Evolutionary conservation across 2,888 invertebrate species (phyloP).

Genomic region (Dicyrtoma fusca): DNA sequence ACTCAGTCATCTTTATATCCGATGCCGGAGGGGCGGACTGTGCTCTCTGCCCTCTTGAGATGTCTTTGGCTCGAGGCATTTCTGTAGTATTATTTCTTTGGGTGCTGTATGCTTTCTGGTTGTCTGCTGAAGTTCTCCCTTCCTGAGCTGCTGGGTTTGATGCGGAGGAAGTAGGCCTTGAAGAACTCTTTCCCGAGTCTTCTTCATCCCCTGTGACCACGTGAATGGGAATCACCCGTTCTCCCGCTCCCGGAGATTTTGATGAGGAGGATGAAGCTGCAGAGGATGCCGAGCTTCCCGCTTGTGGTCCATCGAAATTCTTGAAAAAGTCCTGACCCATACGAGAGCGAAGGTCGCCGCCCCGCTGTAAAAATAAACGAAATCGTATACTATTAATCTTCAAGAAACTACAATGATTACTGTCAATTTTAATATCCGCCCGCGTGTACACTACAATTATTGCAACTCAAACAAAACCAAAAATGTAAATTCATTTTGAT

Average conservation of each 20-base stretch:
- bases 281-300: not conserved
- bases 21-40: constrained; percentile 51
- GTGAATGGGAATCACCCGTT: constrained; percentile 34
- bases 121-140: constrained; percentile 11
- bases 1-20: constrained; percentile 29
- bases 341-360: constrained; percentile 20
- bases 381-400: no score
- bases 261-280: constrained; percentile 3
- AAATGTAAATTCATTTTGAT: no score
- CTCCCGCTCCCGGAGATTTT: constrained; percentile 18
- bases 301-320: constrained; percentile 14
- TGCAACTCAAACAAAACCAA: no score
- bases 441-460: no score
- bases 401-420: no score
- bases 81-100: constrained; percentile 49
- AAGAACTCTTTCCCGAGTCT: not conserved
- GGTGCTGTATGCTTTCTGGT: constrained; percentile 38
- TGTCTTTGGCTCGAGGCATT: constrained; percentile 36
- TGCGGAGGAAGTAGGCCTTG: not conserved
- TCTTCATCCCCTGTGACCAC: constrained; percentile 14
- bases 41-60: constrained; percentile 42
- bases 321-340: constrained; percentile 25
- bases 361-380: no score
- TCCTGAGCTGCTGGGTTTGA: constrained; percentile 19
- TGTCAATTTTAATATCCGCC: no score